These are phyloP conservation scores for Clitarchus hookeri DNA, from an alignment of 2,888 invertebrate genomes.

Conservation along the genomic window DNA sequence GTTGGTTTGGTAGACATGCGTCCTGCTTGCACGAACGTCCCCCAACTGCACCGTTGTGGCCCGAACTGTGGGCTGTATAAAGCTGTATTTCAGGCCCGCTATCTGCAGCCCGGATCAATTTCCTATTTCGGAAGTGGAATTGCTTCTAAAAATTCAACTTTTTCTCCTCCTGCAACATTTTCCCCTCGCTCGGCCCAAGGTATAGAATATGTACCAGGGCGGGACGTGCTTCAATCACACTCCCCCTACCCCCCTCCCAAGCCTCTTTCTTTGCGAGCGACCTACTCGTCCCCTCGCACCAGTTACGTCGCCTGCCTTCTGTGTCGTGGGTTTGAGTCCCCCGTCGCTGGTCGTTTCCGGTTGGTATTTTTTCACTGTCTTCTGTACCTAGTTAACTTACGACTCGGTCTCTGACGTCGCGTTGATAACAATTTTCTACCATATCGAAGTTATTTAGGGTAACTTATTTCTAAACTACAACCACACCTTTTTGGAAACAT, in stretches of 20 bases:
- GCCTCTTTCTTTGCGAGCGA: background rate
- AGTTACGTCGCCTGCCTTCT: too few species aligned
- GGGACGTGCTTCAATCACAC: constrained; percentile 7
- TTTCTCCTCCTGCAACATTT: constrained; percentile 2
- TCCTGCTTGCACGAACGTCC: background rate
- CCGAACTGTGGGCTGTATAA: background rate
- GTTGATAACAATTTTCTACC: too few species aligned
- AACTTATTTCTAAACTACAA: too few species aligned
- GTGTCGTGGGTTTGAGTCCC: too few species aligned
- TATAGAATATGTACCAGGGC: constrained; percentile 1
- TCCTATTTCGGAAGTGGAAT: constrained; percentile 24
- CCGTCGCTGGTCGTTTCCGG: too few species aligned
- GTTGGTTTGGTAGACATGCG: background rate
- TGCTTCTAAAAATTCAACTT: constrained; percentile 23
- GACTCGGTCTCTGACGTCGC: too few species aligned
- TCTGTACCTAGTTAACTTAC: too few species aligned
- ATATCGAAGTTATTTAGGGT: too few species aligned
- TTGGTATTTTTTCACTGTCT: too few species aligned
- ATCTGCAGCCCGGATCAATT: constrained; percentile 22
- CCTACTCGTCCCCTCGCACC: background rate
- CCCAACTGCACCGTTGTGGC: background rate
- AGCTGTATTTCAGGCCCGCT: constrained; percentile 26
- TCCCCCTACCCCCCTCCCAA: background rate
- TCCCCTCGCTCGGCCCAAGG: constrained; percentile 7
- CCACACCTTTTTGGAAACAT: too few species aligned